These are phyloP conservation scores for Campylomormyrus numenius DNA, from an alignment of 2,113 vertebrate genomes.

Conservation along the genomic window DNA sequence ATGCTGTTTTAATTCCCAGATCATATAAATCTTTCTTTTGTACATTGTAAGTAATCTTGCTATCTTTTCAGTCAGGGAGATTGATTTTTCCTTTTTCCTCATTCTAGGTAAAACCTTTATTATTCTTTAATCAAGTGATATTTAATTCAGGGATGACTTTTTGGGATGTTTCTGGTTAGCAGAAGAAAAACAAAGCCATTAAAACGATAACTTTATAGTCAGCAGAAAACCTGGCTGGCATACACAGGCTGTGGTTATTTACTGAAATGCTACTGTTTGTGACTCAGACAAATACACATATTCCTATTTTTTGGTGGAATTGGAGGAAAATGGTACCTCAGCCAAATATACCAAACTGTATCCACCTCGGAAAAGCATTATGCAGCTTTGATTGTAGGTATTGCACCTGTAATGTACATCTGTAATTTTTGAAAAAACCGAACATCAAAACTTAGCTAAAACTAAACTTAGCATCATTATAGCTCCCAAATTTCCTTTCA, in stretches of 20 bases:
- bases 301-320: constrained; percentile 24
- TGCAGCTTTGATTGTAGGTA: neutral
- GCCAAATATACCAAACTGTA: neutral
- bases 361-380: neutral
- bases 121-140: constrained; percentile 45
- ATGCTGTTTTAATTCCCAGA: neutral
- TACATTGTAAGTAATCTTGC: constrained; percentile 43
- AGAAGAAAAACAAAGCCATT: constrained; percentile 50
- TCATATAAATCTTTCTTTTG: constrained; percentile 29
- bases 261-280: constrained; percentile 45
- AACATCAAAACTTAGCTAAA: neutral
- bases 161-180: constrained; percentile 46
- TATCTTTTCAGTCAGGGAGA: constrained; percentile 45
- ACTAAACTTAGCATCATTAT: neutral
- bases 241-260: constrained; percentile 41
- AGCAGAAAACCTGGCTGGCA: constrained; percentile 37
- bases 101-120: constrained; percentile 50
- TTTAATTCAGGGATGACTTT: constrained; percentile 46
- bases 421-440: neutral
- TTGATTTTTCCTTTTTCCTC: constrained; percentile 49
- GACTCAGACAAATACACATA: constrained; percentile 47
- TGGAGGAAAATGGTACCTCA: neutral
- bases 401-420: neutral
- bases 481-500: neutral
- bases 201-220: constrained; percentile 53